Conservation (phyloP, 2,888 invertebrate species). For the Pachymerium ferrugineum region DNA sequence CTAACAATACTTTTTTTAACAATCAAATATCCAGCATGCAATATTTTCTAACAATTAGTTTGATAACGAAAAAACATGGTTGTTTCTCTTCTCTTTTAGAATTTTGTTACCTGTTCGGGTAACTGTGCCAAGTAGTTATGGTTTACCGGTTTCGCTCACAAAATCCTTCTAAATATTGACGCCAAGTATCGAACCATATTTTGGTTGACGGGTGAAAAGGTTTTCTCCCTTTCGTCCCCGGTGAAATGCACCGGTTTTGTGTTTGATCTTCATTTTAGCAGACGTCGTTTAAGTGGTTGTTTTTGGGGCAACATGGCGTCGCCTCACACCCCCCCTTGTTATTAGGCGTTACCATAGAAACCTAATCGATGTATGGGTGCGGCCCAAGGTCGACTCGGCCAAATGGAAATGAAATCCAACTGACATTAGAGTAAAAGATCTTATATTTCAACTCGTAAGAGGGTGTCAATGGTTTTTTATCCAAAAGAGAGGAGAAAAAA, state of each 20-base stretch:
- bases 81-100: too few relatives aligned
- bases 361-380: neutral
- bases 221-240: neutral
- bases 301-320: neutral
- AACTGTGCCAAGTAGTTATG: slow-evolving; percentile 13
- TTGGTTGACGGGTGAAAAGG: neutral
- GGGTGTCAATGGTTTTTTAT: too few relatives aligned
- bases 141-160: neutral
- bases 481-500: too few relatives aligned
- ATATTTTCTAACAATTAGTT: too few relatives aligned
- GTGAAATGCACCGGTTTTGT: neutral
- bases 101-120: neutral
- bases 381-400: neutral
- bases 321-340: neutral
- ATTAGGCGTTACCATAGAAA: neutral
- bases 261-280: neutral
- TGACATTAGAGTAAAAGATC: too few relatives aligned
- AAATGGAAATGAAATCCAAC: neutral
- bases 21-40: too few relatives aligned
- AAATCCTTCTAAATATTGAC: neutral
- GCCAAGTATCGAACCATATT: neutral
- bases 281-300: neutral
- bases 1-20: too few relatives aligned
- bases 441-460: too few relatives aligned
- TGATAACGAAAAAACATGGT: too few relatives aligned